phyloP scores from a whole-genome alignment of 2,797 vertebrate genomes.

The Anas acuta region DNA sequence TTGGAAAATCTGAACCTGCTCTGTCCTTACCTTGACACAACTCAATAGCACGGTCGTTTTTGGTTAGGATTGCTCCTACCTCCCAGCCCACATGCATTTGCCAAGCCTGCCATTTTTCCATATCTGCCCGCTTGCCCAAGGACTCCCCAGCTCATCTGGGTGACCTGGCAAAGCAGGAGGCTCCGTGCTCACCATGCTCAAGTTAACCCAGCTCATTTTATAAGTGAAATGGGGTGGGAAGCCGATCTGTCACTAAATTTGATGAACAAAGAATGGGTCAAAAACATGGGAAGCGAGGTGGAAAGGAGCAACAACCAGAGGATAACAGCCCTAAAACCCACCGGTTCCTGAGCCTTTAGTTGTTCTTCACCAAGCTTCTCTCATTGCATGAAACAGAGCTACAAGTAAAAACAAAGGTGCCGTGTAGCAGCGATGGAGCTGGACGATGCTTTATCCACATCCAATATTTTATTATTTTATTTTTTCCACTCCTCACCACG shows the following conservation, averaged over 20 bases:
- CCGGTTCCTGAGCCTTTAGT: background rate
- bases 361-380: background rate
- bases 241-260: fast-evolving
- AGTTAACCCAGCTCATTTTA: background rate
- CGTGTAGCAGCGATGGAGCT: background rate
- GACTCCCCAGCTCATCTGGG: fast-evolving
- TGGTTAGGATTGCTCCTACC: background rate
- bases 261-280: background rate
- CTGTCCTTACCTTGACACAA: background rate
- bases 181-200: fast-evolving
- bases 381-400: background rate
- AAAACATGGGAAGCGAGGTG: background rate
- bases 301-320: background rate
- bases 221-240: background rate
- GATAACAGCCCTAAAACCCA: background rate
- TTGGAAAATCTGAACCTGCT: background rate
- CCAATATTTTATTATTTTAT: too few species aligned
- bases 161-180: fast-evolving
- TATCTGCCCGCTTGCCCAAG: background rate
- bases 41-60: background rate
- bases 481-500: background rate
- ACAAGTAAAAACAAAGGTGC: background rate
- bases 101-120: background rate
- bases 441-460: background rate
- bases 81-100: background rate